Conservation (phyloP, 2,113 vertebrate species). For the Mohoua ochrocephala region DNA sequence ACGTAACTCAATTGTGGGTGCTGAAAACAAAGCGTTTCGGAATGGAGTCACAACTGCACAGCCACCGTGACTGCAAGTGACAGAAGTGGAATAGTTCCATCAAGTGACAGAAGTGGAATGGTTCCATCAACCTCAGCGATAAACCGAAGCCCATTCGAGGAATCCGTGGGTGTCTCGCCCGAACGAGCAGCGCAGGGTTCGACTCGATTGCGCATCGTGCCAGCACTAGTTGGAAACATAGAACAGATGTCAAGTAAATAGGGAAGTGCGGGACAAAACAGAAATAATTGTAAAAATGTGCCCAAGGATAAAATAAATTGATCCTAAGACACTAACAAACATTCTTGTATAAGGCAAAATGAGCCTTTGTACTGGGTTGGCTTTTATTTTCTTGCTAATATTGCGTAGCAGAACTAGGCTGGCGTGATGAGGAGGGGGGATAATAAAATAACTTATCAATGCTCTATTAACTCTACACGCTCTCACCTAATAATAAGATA, state of each 20-base stretch:
- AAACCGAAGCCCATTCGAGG: slow-evolving; percentile 18
- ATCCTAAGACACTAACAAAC: slow-evolving; percentile 60
- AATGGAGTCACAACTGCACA: slow-evolving; percentile 10
- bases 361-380: slow-evolving; percentile 48
- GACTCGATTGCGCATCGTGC: not conserved
- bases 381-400: slow-evolving; percentile 74
- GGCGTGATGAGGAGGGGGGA: slow-evolving; percentile 53
- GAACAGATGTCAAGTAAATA: slow-evolving; percentile 62
- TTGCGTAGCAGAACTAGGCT: slow-evolving; percentile 57
- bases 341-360: slow-evolving; percentile 55
- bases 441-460: slow-evolving; percentile 77
- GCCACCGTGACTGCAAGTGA: not conserved
- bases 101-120: slow-evolving; percentile 44
- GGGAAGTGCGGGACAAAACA: slow-evolving; percentile 48
- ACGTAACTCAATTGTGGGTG: not conserved
- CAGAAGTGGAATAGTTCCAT: slow-evolving; percentile 45
- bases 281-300: slow-evolving; percentile 60
- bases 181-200: slow-evolving; percentile 31
- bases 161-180: slow-evolving; percentile 11
- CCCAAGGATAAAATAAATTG: slow-evolving; percentile 64
- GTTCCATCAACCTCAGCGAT: slow-evolving; percentile 7
- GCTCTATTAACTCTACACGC: slow-evolving; percentile 71
- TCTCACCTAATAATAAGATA: slow-evolving; percentile 84
- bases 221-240: not conserved
- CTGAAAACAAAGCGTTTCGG: not conserved